Evolutionary conservation across 2,888 invertebrate genomes (phyloP).

Genomic region (Linnaemya tessellans): DNA sequence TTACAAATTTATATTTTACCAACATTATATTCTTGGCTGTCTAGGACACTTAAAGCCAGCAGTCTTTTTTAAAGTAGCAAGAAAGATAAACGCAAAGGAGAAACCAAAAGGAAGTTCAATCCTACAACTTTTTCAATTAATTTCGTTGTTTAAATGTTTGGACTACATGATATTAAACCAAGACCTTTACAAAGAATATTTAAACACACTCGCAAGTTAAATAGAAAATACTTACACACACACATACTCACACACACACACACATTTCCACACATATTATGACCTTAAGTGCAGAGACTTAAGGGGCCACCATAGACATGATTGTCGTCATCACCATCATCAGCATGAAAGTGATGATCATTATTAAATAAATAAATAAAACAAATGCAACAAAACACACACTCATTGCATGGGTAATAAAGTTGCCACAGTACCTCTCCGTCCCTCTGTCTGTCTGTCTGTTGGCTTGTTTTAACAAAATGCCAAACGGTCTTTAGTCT

Average conservation of each 20-base stretch:
- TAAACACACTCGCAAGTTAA: not conserved
- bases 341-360: slow-evolving; percentile 13
- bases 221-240: not conserved
- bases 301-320: slow-evolving; percentile 26
- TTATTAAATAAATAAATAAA: not conserved
- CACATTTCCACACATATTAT: slow-evolving; percentile 13
- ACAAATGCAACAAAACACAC: slow-evolving; percentile 34
- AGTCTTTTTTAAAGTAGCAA: not conserved
- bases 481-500: slow-evolving; percentile 19
- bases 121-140: slow-evolving; percentile 67
- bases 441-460: not conserved
- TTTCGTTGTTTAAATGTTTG: slow-evolving; percentile 60
- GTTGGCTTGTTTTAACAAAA: slow-evolving; percentile 1
- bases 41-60: slow-evolving; percentile 27
- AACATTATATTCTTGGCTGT: slow-evolving; percentile 2
- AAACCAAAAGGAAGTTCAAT: slow-evolving; percentile 59
- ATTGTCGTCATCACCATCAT: not conserved
- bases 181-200: slow-evolving; percentile 19
- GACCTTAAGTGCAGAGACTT: slow-evolving; percentile 39
- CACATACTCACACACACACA: too few species aligned
- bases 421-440: not conserved
- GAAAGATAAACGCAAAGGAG: slow-evolving; percentile 21
- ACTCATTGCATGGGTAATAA: slow-evolving; percentile 5
- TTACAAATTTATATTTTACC: not conserved
- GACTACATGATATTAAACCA: slow-evolving; percentile 51